Conservation (phyloP, 2,797 vertebrate genomes). For the Natrix natrix region DNA sequence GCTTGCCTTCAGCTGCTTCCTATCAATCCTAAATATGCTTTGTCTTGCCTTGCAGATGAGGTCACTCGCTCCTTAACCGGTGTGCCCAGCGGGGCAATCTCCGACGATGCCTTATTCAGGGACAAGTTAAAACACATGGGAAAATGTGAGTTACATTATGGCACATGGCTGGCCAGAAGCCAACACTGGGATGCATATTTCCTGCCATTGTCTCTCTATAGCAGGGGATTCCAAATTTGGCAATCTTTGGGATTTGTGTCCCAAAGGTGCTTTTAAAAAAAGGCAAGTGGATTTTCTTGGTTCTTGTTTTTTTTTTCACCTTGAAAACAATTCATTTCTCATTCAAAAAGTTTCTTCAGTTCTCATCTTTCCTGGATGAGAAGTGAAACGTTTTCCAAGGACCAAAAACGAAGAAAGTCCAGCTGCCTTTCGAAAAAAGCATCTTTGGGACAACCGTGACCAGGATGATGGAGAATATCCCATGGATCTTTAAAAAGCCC, state of each 20-base stretch:
- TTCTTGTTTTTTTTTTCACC: neutral
- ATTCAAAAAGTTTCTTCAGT: neutral
- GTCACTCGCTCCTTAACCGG: conserved; percentile 69
- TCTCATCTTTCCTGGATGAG: neutral
- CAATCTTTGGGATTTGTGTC: neutral
- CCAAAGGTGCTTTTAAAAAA: neutral
- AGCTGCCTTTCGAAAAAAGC: too few relatives aligned
- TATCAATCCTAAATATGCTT: neutral
- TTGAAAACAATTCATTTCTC: neutral
- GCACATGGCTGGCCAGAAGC: neutral
- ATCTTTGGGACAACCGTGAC: neutral
- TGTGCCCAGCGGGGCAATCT: conserved; percentile 78
- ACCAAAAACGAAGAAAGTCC: neutral
- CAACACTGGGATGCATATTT: neutral
- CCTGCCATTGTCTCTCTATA: too few relatives aligned
- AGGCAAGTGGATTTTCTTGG: neutral
- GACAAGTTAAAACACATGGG: conserved; percentile 99
- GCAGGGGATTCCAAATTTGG: neutral
- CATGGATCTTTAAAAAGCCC: neutral
- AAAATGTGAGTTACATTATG: conserved; percentile 83
- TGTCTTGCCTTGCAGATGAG: conserved; percentile 70
- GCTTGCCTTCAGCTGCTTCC: neutral
- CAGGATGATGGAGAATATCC: neutral
- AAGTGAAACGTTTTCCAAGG: neutral
- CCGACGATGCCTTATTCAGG: conserved; percentile 94